Evolutionary conservation across 2,888 invertebrate genomes (phyloP).

Genomic region (Hofmannophila pseudospretella): DNA sequence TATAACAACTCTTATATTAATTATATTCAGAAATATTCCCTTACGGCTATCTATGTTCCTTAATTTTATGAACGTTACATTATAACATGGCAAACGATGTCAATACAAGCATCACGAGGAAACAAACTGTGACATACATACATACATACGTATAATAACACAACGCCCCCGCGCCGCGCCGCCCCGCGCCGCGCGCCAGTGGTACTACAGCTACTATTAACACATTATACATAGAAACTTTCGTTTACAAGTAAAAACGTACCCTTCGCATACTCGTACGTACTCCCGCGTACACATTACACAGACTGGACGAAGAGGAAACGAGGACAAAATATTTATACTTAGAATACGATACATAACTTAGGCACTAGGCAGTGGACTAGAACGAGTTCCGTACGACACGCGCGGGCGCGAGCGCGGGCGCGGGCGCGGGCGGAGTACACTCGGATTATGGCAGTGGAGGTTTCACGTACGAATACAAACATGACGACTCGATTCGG

Average conservation of each 20-base stretch:
- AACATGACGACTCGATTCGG: no score
- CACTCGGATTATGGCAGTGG: no score
- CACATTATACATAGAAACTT: neutral
- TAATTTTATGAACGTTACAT: conserved; percentile 33
- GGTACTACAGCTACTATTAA: no score
- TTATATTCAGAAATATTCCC: conserved; percentile 27
- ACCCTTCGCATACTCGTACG: conserved; percentile 37
- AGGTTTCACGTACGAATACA: no score
- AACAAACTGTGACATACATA: conserved; percentile 23
- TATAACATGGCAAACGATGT: conserved; percentile 40
- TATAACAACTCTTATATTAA: conserved; percentile 47
- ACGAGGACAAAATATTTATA: conserved; percentile 24
- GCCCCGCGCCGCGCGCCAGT: no score
- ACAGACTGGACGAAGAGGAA: conserved; percentile 37
- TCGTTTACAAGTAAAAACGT: conserved; percentile 36
- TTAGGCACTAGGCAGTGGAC: conserved; percentile 10
- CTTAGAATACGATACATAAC: conserved; percentile 9
- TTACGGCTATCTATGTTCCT: conserved; percentile 31
- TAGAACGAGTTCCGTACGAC: conserved; percentile 10
- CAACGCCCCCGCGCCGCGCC: no score
- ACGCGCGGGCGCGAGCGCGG: neutral
- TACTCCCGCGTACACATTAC: conserved; percentile 19
- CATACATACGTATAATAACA: no score
- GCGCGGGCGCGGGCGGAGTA: no score
- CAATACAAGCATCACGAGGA: conserved; percentile 43